Conservation (phyloP, 2,888 invertebrate genomes). For the Drosophila leonis region DNA sequence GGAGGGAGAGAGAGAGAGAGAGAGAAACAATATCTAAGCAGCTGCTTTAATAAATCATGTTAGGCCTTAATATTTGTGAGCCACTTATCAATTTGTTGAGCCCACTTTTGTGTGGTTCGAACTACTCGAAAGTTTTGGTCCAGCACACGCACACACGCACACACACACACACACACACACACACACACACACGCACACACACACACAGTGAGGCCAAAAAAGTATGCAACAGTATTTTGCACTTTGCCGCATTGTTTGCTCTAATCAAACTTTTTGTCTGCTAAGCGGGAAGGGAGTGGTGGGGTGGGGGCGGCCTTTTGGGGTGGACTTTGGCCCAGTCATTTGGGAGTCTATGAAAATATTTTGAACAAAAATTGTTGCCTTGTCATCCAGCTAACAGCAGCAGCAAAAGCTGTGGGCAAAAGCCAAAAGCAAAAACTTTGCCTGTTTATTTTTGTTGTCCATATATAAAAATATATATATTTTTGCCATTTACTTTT, state of each 20-base stretch:
- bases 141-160: too few species aligned
- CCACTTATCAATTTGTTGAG: slow-evolving; percentile 46
- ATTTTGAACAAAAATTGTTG: slow-evolving; percentile 47
- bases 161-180: slow-evolving; percentile 1
- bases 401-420: too few species aligned
- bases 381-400: slow-evolving; percentile 14
- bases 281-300: too few species aligned
- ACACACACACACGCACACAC: not conserved
- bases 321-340: slow-evolving; percentile 8
- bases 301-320: not conserved
- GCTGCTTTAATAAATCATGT: slow-evolving; percentile 14
- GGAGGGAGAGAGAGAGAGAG: not conserved
- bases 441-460: slow-evolving; percentile 39
- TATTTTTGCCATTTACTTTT: slow-evolving; percentile 22
- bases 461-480: slow-evolving; percentile 15
- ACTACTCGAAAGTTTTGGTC: slow-evolving; percentile 28
- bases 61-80: slow-evolving; percentile 22
- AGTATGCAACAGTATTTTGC: slow-evolving; percentile 75
- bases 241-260: slow-evolving; percentile 64
- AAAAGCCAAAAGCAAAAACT: slow-evolving; percentile 31
- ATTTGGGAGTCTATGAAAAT: slow-evolving; percentile 56
- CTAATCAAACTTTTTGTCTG: slow-evolving; percentile 63
- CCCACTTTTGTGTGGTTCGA: slow-evolving; percentile 33
- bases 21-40: not conserved
- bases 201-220: slow-evolving; percentile 29